Percentiles rank a stretch among this genome's conserved stretches.
phyloP scores from a whole-genome alignment of 2,797 vertebrate species.

The Melopsittacus undulatus region DNA sequence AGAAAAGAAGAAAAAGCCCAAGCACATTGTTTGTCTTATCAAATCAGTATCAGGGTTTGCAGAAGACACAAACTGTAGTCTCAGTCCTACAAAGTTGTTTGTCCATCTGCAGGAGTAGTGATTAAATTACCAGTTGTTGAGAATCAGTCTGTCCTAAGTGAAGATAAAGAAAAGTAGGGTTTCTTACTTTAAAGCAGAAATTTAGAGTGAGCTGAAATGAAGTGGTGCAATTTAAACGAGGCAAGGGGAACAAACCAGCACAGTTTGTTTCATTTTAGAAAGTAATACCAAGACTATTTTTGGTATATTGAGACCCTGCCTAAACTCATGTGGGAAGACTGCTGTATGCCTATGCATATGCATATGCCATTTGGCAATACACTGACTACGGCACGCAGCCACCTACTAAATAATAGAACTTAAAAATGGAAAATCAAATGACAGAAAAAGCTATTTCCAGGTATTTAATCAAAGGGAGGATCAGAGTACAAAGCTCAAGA shows the following conservation, averaged over 20 bases:
- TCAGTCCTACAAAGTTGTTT: background rate
- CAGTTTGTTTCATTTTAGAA: conserved; percentile 68
- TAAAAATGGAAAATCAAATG: conserved; percentile 72
- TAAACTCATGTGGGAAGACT: conserved; percentile 70
- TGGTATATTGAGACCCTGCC: conserved; percentile 74
- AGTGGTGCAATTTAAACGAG: conserved; percentile 17
- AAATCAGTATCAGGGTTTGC: background rate
- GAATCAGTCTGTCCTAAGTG: background rate
- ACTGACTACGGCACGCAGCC: conserved; percentile 57
- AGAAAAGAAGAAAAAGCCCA: background rate
- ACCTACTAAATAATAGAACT: conserved; percentile 73
- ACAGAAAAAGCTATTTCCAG: conserved; percentile 69
- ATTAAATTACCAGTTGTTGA: background rate
- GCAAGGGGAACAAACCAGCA: conserved; percentile 47
- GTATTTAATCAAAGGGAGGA: conserved; percentile 67
- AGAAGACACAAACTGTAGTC: background rate
- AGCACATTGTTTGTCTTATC: background rate
- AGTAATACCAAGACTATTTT: conserved; percentile 71
- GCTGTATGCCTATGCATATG: conserved; percentile 71
- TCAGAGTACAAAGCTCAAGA: conserved; percentile 52
- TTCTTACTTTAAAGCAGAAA: conserved; percentile 46
- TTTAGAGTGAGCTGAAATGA: conserved; percentile 38
- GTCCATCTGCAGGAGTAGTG: background rate
- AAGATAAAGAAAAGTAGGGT: background rate
- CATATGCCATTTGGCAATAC: conserved; percentile 68